Evolutionary conservation across 2,888 invertebrate species (phyloP).

Genomic region (Conchocele bisecta): DNA sequence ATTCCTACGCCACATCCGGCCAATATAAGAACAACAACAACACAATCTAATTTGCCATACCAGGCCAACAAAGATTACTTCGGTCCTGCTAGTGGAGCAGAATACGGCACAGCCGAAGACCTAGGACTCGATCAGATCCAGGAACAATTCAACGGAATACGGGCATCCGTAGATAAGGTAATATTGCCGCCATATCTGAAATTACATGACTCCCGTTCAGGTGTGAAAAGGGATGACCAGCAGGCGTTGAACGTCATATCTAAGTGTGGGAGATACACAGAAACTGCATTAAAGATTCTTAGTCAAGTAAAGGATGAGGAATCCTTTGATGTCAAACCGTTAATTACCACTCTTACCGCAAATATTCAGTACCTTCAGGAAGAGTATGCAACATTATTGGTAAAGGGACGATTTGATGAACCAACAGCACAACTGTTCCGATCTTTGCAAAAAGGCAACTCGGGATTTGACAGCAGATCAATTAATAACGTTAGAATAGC

Average conservation of each 20-base stretch:
- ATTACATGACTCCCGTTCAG: conserved; percentile 27
- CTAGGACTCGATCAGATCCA: no score
- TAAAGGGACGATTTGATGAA: conserved; percentile 30
- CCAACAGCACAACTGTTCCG: conserved; percentile 24
- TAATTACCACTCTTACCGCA: conserved; percentile 1
- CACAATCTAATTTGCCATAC: no score
- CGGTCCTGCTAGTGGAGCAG: no score
- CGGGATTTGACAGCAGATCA: conserved; percentile 11
- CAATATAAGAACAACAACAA: no score
- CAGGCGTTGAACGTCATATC: not conserved
- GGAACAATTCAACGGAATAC: no score
- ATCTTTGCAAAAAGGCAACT: conserved; percentile 22
- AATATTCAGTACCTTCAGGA: conserved; percentile 24
- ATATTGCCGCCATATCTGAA: no score
- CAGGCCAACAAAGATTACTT: no score
- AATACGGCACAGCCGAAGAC: no score
- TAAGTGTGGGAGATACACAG: conserved; percentile 13
- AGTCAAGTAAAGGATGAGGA: not conserved
- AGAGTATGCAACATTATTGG: conserved; percentile 36
- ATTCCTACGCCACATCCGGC: no score
- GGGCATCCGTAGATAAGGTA: no score
- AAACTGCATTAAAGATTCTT: not conserved
- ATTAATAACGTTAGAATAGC: conserved; percentile 23
- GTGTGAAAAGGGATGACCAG: conserved; percentile 18
- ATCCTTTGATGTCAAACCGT: conserved; percentile 7